Base-by-base conservation (phyloP, 2,113 vertebrate genomes). In the Embiotoca jacksoni region DNA sequence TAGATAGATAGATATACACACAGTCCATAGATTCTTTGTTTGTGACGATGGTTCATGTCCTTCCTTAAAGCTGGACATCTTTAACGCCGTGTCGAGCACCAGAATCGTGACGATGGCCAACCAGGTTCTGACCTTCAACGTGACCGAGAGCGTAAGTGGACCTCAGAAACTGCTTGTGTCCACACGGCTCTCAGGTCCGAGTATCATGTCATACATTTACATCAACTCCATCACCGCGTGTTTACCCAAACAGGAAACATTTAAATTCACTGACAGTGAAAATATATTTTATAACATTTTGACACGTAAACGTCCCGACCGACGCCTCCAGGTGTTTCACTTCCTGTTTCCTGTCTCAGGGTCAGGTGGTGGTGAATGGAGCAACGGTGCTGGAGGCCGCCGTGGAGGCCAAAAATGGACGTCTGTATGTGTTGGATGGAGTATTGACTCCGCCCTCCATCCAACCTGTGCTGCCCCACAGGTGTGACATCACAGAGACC, bases 361-460 rank as follows among this genome's bases (percentile, higher is more conserved):
- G 98, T 39, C 95, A 91, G 88, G 84, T 99, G 15, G 72, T 97
- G 65, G 94, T 95, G 3, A 96, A 93, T 23, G 94, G 90, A 0
- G 92, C 93, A 31, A 86, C 90, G 0, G 82, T 98, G 0, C 69
- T 95, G 78, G 97, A 99, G 91, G 88, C 90, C 0, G 97, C 97
- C 0, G 95, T 98, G 23, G 67, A 89, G 57, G 96, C 96, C 30
- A 96, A 95, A 88, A 98, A 98, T 0, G 98, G 98, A 3, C 93
- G 87, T 6, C 95, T 99, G 72, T 96, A 96, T 69, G 95, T 95
- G 0, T 55, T 99, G 66, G 89, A 94, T 3, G 94, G 95, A 0
- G 92, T 98, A 37, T 92, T 99, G 58, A 94, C 95, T 50, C 98
- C 98, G 9, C 82, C 95, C 7, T 96, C 97, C 80, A 96, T 99